Base-by-base conservation (phyloP, 2,113 vertebrate genomes). In the Aldabrachelys gigantea region DNA sequence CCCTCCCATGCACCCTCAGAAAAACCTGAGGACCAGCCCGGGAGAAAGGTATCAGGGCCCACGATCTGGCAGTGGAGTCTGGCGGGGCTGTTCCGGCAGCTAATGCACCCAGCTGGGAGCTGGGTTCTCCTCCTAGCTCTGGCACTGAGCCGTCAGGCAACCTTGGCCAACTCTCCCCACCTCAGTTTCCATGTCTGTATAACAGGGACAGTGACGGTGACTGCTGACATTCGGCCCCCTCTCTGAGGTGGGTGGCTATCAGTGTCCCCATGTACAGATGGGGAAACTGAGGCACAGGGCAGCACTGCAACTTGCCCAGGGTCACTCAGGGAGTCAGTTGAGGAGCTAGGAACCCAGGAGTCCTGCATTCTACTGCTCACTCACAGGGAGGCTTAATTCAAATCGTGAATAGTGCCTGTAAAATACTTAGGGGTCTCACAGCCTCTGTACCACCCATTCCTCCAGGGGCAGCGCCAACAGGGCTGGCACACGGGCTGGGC, bases 251-350 rank as follows among this genome's bases (percentile, higher is more conserved):
- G 38, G 41, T 22, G 72, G 10, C 41, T 38, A 14, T 12, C 75
- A 2, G 0, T 0, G 0, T 53, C 38, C 82, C 47, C 16, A 8
- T 11, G 25, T 62, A 54, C 11, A 35, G 56, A 10, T 3, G 13
- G 8, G 13, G 38, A 62, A 86, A 27, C 0, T 3, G 41, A 25
- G 47, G 1, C 57, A 16, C 75, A 19, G 0, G 25, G 62, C 44
- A 44, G 8, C 27, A 13, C 17, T 2, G 10, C 31, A 19, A n/a
- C 62, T 69, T 19, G 31, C 62, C 31, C 62, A 35, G 35, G 62
- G 35, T 35, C 62, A n/a, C 4, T 8, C 16, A 19, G 31, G 62
- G 31, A 16, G 11, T 8, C 14, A 13, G 62, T 4, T 13, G 25
- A 1, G 25, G 41, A 5, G 10, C n/a, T 65, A 62, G 53, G 19